Base-by-base conservation (phyloP, 2,113 vertebrate species). In the Rostratula benghalensis region DNA sequence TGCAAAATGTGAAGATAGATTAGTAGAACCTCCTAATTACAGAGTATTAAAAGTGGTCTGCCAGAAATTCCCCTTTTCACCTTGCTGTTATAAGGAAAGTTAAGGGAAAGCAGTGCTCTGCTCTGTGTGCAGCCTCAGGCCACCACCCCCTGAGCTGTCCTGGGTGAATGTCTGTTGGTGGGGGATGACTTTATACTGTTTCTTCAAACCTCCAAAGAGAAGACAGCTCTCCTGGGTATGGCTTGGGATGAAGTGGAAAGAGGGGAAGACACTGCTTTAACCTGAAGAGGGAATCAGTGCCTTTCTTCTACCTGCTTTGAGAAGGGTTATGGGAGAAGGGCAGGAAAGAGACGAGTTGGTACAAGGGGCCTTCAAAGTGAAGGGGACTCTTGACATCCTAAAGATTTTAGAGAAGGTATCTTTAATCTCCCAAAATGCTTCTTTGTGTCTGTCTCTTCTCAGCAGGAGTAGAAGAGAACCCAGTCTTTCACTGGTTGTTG, bases 361-460 rank as follows among this genome's bases (percentile, higher is more conserved):
- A 16, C 9, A 19, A 48, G 51, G 57, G 82, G 33, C 3, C 75
- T 65, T 75, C 65, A 53, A 68, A 90, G 22, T 27, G 22, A 87
- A 83, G 59, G 59, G 65, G 79, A 93, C 27, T 35, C 28, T 43
- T 86, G 84, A 61, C 21, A 0, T 46, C n/a, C 83, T 67, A 43
- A 91, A 87, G 50, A 27, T 59, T 64, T 76, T 68, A 87, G 74
- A 89, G 87, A 7, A 94, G 83, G 67, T 73, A 39, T 92, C 83
- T 95, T 94, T 95, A 95, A 95, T 92, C 54, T 97, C 85, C 82
- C 56, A 67, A 81, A 81, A 86, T 93, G 86, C 89, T 83, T 88
- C 94, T 93, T 94, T 91, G 87, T 93, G 86, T 79, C 73, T 94
- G 74, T 94, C 83, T 96, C 74, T 92, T 91, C 80, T 94, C 95